These are phyloP conservation scores for Malthinus flaveolus DNA, from an alignment of 2,888 invertebrate genomes.

Conservation along the genomic window DNA sequence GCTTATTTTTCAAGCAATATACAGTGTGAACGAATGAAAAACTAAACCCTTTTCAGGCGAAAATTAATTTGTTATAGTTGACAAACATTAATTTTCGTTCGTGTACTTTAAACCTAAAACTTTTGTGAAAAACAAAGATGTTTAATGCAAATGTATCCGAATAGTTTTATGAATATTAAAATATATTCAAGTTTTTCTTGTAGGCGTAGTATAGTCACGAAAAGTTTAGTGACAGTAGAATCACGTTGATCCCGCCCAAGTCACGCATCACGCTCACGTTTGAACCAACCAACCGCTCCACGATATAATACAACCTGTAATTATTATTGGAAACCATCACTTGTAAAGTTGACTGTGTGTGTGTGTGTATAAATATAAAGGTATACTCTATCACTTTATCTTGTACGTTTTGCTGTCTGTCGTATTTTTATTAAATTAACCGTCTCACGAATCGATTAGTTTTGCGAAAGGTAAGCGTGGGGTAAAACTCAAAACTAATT, in stretches of 20 bases:
- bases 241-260: conserved; percentile 50
- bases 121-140: neutral
- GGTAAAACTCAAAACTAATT: no score
- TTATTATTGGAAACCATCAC: conserved; percentile 52
- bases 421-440: conserved; percentile 8
- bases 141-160: conserved; percentile 21
- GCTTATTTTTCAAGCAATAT: no score
- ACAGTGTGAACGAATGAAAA: no score
- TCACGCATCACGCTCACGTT: conserved; percentile 52
- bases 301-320: conserved; percentile 48
- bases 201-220: conserved; percentile 51
- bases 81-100: neutral
- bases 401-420: conserved; percentile 18
- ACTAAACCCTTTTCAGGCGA: no score
- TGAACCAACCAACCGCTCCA: conserved; percentile 49
- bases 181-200: conserved; percentile 45
- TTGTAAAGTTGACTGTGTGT: conserved; percentile 28
- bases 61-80: no score
- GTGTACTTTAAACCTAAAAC: neutral
- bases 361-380: no score
- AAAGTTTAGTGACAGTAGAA: conserved; percentile 49
- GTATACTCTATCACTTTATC: neutral
- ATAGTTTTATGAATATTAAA: conserved; percentile 38
- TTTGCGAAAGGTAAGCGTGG: neutral
- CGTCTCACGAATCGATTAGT: neutral